Conservation (phyloP, 2,113 vertebrate species). For the Platycercus adscitus region DNA sequence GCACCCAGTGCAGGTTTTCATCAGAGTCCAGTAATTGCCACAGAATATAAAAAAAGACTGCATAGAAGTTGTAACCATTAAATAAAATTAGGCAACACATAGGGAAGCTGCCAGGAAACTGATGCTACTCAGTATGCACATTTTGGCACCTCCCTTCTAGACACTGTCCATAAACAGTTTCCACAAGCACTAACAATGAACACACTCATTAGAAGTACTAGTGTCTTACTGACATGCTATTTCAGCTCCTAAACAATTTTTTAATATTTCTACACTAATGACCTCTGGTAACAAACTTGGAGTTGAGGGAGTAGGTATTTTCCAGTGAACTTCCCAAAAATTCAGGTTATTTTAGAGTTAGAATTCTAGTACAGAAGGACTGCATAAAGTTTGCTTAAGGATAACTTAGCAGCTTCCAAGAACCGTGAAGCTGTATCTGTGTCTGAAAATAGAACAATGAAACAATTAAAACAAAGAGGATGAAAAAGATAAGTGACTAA, state of each 20-base stretch:
- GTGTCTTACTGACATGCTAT: neutral
- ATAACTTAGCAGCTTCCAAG: neutral
- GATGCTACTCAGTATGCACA: neutral
- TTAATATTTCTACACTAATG: neutral
- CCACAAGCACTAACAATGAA: neutral
- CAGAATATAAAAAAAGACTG: neutral
- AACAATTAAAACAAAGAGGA: neutral
- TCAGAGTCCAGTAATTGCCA: neutral
- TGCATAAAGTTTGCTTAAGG: neutral
- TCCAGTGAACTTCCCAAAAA: neutral
- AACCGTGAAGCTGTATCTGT: neutral
- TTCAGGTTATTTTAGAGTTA: neutral
- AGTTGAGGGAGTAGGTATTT: neutral
- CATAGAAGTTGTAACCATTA: neutral
- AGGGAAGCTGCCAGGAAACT: neutral
- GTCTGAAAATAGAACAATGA: neutral
- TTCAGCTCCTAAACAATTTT: neutral
- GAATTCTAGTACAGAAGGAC: neutral
- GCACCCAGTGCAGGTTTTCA: neutral
- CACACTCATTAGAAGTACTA: neutral
- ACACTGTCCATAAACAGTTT: neutral
- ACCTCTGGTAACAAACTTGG: neutral
- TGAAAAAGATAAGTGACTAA: neutral
- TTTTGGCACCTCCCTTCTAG: neutral
- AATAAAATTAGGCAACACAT: neutral